A percentile compares a stretch with the other conserved stretches of the same genome.
These are phyloP conservation scores for Paracentrotus lividus DNA, from an alignment of 53 echinoderm and acorn worm species.

Conservation along the genomic window DNA sequence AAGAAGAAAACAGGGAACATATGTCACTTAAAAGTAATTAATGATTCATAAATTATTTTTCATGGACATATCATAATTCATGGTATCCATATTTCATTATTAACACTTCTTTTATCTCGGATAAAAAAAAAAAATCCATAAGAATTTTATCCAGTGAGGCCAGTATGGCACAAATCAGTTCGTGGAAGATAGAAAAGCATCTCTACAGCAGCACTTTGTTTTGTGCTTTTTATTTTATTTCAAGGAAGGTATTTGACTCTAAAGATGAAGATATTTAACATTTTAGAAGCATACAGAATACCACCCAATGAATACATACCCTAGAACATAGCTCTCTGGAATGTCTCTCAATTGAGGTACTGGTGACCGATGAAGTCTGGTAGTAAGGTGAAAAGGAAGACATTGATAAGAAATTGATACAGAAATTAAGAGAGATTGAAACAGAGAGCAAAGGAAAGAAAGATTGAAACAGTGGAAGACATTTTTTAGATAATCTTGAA, in stretches of 20 bases:
- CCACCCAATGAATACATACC: constrained; percentile 45
- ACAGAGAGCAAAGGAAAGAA: background rate
- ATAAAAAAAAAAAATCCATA: no score
- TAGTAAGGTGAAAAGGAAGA: background rate
- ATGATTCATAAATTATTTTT: no score
- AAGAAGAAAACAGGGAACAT: constrained; percentile 35
- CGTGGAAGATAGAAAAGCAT: no score
- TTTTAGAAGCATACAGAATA: background rate
- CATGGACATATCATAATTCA: no score
- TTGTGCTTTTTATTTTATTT: no score
- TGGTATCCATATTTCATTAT: no score
- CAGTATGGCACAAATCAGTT: no score
- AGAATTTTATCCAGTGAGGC: no score
- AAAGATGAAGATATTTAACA: background rate
- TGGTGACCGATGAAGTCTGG: constrained; percentile 61
- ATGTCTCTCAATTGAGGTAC: constrained; percentile 62
- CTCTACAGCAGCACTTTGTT: no score
- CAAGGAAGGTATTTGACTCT: background rate
- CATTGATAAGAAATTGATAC: no score
- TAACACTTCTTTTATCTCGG: no score
- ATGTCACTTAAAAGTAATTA: background rate
- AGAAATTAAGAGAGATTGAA: background rate
- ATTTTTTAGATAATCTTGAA: no score
- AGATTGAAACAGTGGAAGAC: background rate
- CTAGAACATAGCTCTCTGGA: constrained; percentile 54